phyloP scores from a whole-genome alignment of 2,797 vertebrate genomes.

The Propithecus perrieri region DNA sequence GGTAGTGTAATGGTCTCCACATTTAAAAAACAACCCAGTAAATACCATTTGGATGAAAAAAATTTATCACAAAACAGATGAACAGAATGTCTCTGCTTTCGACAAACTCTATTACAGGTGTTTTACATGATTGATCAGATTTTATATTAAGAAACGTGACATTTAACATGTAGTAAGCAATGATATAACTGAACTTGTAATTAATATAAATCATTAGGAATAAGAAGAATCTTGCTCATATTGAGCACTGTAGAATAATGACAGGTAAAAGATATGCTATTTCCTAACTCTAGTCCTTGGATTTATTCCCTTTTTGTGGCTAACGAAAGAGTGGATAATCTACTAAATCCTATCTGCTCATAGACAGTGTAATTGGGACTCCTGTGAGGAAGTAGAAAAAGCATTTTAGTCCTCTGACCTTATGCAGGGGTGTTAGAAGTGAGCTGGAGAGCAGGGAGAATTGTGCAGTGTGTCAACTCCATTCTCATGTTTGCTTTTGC shows the following conservation, averaged over 20 bases:
- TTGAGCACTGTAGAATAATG: background rate
- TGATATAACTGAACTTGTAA: background rate
- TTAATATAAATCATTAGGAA: background rate
- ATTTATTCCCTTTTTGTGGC: background rate
- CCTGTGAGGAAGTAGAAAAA: background rate
- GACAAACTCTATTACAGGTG: background rate
- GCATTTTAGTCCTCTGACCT: background rate
- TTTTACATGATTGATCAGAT: background rate
- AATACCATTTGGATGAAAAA: background rate
- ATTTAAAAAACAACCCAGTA: constrained; percentile 3
- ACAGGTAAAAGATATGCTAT: background rate
- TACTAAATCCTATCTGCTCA: background rate
- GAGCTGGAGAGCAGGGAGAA: background rate
- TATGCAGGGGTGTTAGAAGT: background rate
- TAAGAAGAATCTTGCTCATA: background rate
- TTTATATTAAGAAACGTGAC: background rate
- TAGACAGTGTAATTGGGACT: background rate
- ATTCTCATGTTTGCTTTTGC: background rate
- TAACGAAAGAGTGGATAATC: background rate
- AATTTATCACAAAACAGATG: background rate
- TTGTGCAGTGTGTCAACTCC: background rate
- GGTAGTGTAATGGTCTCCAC: background rate
- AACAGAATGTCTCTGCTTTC: background rate
- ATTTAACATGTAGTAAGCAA: background rate
- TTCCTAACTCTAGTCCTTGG: background rate